These are phyloP conservation scores for Julus scandinavius DNA, from an alignment of 2,888 invertebrate species.

Conservation along the genomic window DNA sequence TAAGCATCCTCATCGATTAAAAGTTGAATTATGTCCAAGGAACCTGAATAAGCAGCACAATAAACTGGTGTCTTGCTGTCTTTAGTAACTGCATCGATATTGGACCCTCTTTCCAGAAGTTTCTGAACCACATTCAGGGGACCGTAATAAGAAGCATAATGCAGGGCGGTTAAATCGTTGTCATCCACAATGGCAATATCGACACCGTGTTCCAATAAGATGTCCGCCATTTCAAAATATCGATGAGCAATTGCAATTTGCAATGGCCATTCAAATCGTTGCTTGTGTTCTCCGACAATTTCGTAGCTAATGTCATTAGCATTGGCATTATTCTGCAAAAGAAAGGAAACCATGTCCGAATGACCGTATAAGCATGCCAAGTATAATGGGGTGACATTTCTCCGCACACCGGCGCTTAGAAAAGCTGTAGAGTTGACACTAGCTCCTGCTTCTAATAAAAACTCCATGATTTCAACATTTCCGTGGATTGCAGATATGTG, in stretches of 20 bases:
- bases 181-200: not conserved
- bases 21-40: constrained; percentile 69
- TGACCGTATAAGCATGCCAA: not conserved
- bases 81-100: not conserved
- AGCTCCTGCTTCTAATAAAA: not conserved
- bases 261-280: not conserved
- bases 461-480: not conserved
- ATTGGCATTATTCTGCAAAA: not conserved
- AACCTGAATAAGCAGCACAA: constrained; percentile 68
- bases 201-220: not conserved
- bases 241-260: not conserved
- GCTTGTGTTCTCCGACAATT: not conserved
- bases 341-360: not conserved
- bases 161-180: constrained; percentile 1
- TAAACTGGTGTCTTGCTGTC: constrained; percentile 67
- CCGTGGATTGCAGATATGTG: not conserved
- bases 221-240: not conserved
- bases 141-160: not conserved
- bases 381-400: not conserved
- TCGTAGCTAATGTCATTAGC: not conserved
- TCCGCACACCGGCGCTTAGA: not conserved
- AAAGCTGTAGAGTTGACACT: not conserved
- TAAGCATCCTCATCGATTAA: constrained; percentile 72
- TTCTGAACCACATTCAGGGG: not conserved
- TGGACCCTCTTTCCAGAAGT: not conserved